Conservation (phyloP, 2,797 vertebrate species). For the Decapterus maruadsi region DNA sequence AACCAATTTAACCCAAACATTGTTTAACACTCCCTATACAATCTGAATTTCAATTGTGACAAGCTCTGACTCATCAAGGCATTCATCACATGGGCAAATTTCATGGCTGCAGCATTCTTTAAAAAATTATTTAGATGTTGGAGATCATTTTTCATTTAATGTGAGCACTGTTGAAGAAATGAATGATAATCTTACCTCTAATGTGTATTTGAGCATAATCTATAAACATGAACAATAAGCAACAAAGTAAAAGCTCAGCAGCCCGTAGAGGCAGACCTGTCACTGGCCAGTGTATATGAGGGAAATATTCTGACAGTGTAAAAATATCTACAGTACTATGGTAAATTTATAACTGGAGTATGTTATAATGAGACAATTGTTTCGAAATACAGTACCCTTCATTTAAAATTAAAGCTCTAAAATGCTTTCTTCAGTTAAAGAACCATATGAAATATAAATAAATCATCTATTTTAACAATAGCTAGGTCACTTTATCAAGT, state of each 20-base stretch:
- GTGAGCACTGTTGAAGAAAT: conserved; percentile 30
- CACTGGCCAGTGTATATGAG: background rate
- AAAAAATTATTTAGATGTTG: conserved; percentile 19
- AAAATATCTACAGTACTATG: too few relatives aligned
- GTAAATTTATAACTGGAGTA: too few relatives aligned
- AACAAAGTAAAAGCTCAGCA: background rate
- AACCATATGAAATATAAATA: too few relatives aligned
- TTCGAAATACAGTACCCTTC: too few relatives aligned
- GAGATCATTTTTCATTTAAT: conserved; percentile 48
- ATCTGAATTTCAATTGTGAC: conserved; percentile 45
- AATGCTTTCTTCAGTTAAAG: background rate
- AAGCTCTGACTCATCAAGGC: conserved; percentile 45
- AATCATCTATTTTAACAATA: too few relatives aligned
- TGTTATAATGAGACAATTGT: background rate
- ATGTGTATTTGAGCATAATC: conserved; percentile 25
- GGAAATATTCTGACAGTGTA: background rate
- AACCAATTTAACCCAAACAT: conserved; percentile 66
- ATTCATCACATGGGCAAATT: conserved; percentile 51
- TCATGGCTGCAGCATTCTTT: conserved; percentile 31
- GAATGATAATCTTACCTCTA: conserved; percentile 22
- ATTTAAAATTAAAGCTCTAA: background rate
- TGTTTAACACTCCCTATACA: conserved; percentile 49
- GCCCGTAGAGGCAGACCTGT: background rate
- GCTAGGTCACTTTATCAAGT: background rate
- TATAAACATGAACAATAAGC: conserved; percentile 18